Evolutionary conservation across 2,888 invertebrate genomes (phyloP).

Genomic region (Synergus gifuensis): DNA sequence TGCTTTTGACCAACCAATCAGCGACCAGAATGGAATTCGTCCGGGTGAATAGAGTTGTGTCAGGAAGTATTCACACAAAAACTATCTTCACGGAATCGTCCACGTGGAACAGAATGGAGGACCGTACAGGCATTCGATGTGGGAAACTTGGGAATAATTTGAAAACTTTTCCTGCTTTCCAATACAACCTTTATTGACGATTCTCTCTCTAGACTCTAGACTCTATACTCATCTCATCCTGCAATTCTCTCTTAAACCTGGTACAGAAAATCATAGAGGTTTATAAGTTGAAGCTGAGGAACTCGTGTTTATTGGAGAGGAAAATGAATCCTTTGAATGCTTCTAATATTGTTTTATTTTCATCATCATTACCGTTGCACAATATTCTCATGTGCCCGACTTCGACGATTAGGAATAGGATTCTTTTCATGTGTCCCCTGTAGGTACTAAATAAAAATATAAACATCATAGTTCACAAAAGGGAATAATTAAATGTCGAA

Average conservation of each 20-base stretch:
- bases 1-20: slow-evolving; percentile 55
- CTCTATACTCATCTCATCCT: slow-evolving; percentile 21
- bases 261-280: slow-evolving; percentile 8
- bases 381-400: neutral
- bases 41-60: slow-evolving; percentile 50
- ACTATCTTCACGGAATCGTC: slow-evolving; percentile 56
- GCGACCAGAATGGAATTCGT: slow-evolving; percentile 51
- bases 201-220: slow-evolving; percentile 42
- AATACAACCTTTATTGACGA: slow-evolving; percentile 44
- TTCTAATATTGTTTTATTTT: neutral
- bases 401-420: neutral
- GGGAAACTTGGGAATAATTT: slow-evolving; percentile 49
- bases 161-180: slow-evolving; percentile 46
- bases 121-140: slow-evolving; percentile 45
- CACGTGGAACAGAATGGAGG: slow-evolving; percentile 58
- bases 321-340: neutral
- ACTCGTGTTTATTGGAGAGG: neutral
- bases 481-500: slow-evolving; percentile 38
- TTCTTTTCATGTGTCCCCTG: neutral
- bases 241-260: slow-evolving; percentile 15
- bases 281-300: neutral
- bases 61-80: slow-evolving; percentile 55
- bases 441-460: slow-evolving; percentile 7
- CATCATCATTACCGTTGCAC: neutral
- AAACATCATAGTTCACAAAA: slow-evolving; percentile 22